Percentiles rank a stretch among this genome's conserved stretches.
Conservation (phyloP, 2,888 invertebrate species). For the Diarsia dahlii region DNA sequence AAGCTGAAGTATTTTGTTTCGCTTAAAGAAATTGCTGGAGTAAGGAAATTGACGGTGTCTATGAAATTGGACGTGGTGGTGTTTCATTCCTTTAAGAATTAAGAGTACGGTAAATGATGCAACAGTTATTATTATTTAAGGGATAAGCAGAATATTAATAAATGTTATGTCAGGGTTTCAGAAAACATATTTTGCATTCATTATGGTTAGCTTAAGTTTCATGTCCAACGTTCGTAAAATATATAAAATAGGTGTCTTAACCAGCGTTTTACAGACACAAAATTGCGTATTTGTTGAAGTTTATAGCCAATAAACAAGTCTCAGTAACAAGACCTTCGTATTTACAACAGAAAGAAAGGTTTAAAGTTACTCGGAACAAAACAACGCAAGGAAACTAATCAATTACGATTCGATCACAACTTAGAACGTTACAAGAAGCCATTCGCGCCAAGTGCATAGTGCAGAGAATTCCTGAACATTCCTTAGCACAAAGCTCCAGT, state of each 20-base stretch:
- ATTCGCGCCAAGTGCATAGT: slow-evolving; percentile 49
- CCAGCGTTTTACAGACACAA: slow-evolving; percentile 10
- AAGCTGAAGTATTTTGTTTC: slow-evolving; percentile 54
- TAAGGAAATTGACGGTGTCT: slow-evolving; percentile 43
- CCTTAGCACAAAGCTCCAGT: slow-evolving; percentile 80
- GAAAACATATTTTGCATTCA: slow-evolving; percentile 8
- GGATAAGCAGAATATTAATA: background rate
- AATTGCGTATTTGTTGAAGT: slow-evolving; percentile 24
- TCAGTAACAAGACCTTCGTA: slow-evolving; percentile 19
- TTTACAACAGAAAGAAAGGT: slow-evolving; percentile 51
- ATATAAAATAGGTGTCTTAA: slow-evolving; percentile 2
- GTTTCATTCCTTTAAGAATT: slow-evolving; percentile 20
- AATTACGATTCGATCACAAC: slow-evolving; percentile 61
- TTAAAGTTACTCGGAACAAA: slow-evolving; percentile 42
- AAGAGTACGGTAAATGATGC: slow-evolving; percentile 16
- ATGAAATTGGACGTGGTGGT: slow-evolving; percentile 46
- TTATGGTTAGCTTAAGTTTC: slow-evolving; percentile 5
- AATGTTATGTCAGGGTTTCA: background rate
- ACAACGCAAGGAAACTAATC: slow-evolving; percentile 45
- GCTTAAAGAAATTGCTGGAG: slow-evolving; percentile 53
- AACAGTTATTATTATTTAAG: slow-evolving; percentile 18
- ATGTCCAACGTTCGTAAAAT: slow-evolving; percentile 17
- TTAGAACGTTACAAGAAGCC: slow-evolving; percentile 56
- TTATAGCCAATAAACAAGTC: slow-evolving; percentile 34
- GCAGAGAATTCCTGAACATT: slow-evolving; percentile 69